A percentile compares a stretch with the other conserved stretches of the same genome.
Evolutionary conservation across 2,888 invertebrate species (phyloP).

Genomic region (Zaprionus obscuricornis): DNA sequence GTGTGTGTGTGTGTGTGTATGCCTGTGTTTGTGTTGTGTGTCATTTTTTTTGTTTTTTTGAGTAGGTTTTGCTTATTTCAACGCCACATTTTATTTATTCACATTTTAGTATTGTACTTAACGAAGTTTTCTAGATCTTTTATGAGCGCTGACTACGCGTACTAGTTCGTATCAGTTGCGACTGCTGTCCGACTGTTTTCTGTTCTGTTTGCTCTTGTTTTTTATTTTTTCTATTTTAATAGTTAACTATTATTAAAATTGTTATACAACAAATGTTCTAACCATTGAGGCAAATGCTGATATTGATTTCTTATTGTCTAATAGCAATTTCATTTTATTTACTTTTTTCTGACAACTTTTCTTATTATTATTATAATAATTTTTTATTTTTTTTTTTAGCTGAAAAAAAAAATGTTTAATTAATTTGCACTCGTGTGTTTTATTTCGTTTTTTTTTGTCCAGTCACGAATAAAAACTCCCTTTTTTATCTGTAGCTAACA

Average conservation of each 20-base stretch:
- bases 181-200: slow-evolving; percentile 25
- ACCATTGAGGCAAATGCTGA: too few species aligned
- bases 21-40: neutral
- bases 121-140: slow-evolving; percentile 28
- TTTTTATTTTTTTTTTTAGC: neutral
- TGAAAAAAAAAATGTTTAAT: slow-evolving; percentile 1
- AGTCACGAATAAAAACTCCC: slow-evolving; percentile 35
- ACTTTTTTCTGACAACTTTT: neutral
- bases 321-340: slow-evolving; percentile 12
- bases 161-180: slow-evolving; percentile 44
- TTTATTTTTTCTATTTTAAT: slow-evolving; percentile 25
- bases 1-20: slow-evolving; percentile 7
- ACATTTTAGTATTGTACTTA: slow-evolving; percentile 34
- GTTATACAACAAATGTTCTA: too few species aligned
- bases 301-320: neutral
- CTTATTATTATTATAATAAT: neutral
- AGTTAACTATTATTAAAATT: slow-evolving; percentile 10
- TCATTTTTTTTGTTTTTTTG: neutral
- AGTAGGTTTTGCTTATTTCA: slow-evolving; percentile 3
- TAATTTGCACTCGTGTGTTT: neutral
- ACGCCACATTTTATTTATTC: slow-evolving; percentile 39
- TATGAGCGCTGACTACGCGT: slow-evolving; percentile 28
- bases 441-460: too few species aligned
- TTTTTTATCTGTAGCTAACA: slow-evolving; percentile 40
- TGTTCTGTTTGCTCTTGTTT: slow-evolving; percentile 19